These are phyloP conservation scores for Seriola dumerili DNA, from an alignment of 2,113 vertebrate genomes.

Conservation along the genomic window DNA sequence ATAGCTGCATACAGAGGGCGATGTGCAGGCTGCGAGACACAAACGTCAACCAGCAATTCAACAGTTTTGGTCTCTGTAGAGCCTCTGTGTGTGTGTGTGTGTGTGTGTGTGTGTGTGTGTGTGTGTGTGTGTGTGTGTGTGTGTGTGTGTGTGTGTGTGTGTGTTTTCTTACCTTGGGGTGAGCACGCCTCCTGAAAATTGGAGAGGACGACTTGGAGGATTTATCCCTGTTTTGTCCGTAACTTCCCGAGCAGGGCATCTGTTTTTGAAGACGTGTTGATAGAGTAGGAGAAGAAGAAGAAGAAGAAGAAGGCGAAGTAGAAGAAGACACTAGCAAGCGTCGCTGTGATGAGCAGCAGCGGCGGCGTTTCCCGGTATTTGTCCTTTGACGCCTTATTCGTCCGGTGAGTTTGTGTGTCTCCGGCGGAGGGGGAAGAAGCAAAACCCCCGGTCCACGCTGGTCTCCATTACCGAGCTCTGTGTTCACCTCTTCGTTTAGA, in stretches of 20 bases:
- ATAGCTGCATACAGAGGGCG: constrained; percentile 5
- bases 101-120: too few species aligned
- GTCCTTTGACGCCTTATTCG: constrained; percentile 51
- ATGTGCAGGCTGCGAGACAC: not conserved
- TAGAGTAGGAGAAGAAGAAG: constrained; percentile 1
- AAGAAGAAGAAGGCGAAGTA: constrained; percentile 13
- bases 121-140: too few species aligned
- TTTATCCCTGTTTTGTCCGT: constrained; percentile 72
- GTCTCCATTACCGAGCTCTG: constrained; percentile 75
- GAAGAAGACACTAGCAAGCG: not conserved
- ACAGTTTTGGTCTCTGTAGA: constrained; percentile 46
- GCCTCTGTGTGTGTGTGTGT: not conserved
- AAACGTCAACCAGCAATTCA: constrained; percentile 31
- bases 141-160: not conserved
- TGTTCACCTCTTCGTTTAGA: constrained; percentile 54
- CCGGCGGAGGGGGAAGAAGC: constrained; percentile 46
- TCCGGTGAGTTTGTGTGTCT: constrained; percentile 67
- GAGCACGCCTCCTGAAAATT: constrained; percentile 33
- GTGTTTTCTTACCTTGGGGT: constrained; percentile 59
- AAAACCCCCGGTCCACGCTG: constrained; percentile 53
- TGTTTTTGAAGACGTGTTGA: constrained; percentile 49
- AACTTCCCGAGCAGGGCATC: constrained; percentile 78
- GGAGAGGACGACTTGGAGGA: constrained; percentile 47
- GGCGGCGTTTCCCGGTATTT: constrained; percentile 14
- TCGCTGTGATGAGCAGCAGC: constrained; percentile 10